These are phyloP conservation scores for Cinara cedri DNA, from an alignment of 2,888 invertebrate genomes.

Conservation along the genomic window DNA sequence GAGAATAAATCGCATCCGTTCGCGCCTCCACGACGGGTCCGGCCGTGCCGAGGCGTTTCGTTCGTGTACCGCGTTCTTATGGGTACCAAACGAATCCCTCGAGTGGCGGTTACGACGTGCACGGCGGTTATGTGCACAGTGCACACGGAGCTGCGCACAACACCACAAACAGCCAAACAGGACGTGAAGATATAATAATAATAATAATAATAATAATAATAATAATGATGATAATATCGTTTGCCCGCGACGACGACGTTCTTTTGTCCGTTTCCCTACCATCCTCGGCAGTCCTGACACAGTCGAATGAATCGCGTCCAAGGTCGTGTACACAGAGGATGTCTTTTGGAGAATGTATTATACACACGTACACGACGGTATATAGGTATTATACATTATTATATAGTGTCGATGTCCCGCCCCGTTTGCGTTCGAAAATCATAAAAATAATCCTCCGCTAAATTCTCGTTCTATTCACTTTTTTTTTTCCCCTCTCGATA, in stretches of 20 bases:
- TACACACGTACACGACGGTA: too few species aligned
- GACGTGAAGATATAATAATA: constrained; percentile 13
- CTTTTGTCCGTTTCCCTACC: constrained; percentile 33
- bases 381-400: too few species aligned
- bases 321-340: constrained; percentile 22
- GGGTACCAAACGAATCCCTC: background rate
- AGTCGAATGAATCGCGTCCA: constrained; percentile 35
- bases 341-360: background rate
- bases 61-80: background rate
- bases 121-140: background rate
- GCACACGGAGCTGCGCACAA: background rate
- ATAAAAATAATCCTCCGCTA: too few species aligned
- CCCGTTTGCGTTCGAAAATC: too few species aligned
- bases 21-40: too few species aligned
- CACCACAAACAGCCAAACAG: background rate
- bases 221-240: too few species aligned
- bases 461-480: too few species aligned
- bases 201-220: too few species aligned
- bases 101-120: background rate
- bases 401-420: too few species aligned
- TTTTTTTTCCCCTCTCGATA: too few species aligned
- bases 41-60: background rate
- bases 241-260: background rate
- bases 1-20: too few species aligned
- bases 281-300: constrained; percentile 19